phyloP scores from a whole-genome alignment of 1,140 invertebrate genomes.

The Lucilia cuprina region DNA sequence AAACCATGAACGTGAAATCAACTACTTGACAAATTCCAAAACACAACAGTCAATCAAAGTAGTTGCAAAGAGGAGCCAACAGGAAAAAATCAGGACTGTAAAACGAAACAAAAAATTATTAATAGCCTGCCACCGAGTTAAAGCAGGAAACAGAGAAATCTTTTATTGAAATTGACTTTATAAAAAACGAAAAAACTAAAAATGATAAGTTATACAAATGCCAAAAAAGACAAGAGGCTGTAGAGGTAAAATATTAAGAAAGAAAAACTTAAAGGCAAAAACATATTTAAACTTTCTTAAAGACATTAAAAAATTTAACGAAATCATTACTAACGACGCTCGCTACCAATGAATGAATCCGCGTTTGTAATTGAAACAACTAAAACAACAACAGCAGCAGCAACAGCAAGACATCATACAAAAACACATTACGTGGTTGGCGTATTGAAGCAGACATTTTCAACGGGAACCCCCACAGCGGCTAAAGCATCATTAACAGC shows the following conservation, averaged over 20 bases:
- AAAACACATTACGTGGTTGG: background rate
- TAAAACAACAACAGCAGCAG: background rate
- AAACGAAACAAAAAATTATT: background rate
- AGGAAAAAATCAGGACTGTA: background rate
- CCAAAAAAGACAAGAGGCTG: background rate
- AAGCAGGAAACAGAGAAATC: too few relatives aligned
- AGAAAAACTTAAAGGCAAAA: background rate
- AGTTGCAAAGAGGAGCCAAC: background rate
- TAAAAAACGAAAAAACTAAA: background rate
- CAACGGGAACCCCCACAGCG: background rate
- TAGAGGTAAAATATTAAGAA: background rate
- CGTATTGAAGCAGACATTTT: background rate
- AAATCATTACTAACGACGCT: background rate
- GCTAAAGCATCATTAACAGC: background rate
- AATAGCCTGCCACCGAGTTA: too few relatives aligned
- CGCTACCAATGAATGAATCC: constrained; percentile 37
- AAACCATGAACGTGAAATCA: background rate
- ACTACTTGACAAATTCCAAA: background rate
- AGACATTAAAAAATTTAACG: background rate
- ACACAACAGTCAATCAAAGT: background rate
- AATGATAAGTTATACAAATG: background rate
- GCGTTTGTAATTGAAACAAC: constrained; percentile 18
- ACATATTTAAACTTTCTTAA: too few relatives aligned
- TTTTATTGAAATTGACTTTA: background rate
- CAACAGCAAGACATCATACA: constrained; percentile 20